Base-by-base conservation (phyloP, 2,888 invertebrate genomes). In the Plagiodera versicolora region DNA sequence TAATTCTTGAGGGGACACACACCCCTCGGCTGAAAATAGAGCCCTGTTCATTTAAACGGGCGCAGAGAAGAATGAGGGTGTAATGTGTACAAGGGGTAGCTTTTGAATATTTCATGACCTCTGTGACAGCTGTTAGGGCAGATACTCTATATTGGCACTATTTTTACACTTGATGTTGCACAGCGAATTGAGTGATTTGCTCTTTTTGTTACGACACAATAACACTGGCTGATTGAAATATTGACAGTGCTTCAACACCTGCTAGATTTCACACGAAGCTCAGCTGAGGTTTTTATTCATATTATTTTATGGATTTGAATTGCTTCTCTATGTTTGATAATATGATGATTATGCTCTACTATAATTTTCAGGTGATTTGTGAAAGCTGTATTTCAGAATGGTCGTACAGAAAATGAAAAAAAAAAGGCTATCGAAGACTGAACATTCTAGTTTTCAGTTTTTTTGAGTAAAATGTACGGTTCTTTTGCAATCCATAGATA, bases 31-130 rank as follows among this genome's bases (percentile, higher is more conserved):
- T 59, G 69, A 71, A 71, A 73, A 73, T 70, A 70, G 64, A 65
- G 60, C 64, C 66, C 67, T 65, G 69, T 72, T 75, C 72, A 73
- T 73, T 73, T 73, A 75, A 72, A 72, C 72, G 70, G 67, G 67
- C 65, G 68, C 73, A 72, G 72, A 71, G 73, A 74, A 74, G 74
- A 73, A 73, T 69, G 71, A 71, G 74, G 73, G 74, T 75, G 75
- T 74, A 74, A 74, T 73, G 70, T 71, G 75, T 72, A 73, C 72
- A 68, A 67, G 72, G 72, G 75, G 74, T 67, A 59, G 70, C 61
- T 63, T 66, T 65, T 75, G 75, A 76, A 76, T 76, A 71, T 75
- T 75, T 76, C 74, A 76, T 74, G 72, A 70, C 70, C 70, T 69
- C 56, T 70, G 74, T 71, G 74, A 75, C 75, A 75, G 73, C 75